phyloP scores from a whole-genome alignment of 64 coral and sea anemone genomes.

The Acropora tenuis region DNA sequence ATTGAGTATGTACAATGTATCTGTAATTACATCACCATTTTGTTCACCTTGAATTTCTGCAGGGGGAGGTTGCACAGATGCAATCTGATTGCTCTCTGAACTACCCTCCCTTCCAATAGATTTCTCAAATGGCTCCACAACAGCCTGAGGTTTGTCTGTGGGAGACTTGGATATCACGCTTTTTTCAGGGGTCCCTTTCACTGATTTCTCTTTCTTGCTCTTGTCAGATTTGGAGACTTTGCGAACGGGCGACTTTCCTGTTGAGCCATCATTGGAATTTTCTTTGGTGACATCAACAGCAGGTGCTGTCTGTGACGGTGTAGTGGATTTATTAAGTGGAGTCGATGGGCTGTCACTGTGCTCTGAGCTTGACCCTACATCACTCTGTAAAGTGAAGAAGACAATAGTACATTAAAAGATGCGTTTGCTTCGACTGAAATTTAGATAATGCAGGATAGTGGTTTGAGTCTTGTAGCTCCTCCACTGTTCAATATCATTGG shows the following conservation, averaged over 20 bases:
- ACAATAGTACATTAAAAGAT: not conserved
- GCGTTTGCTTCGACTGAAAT: too few relatives aligned
- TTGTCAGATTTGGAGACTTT: slow-evolving; percentile 7
- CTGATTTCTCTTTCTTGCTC: slow-evolving; percentile 17
- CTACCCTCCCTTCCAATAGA: not conserved
- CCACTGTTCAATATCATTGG: too few relatives aligned
- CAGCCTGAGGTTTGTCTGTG: slow-evolving; percentile 17
- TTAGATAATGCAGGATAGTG: too few relatives aligned
- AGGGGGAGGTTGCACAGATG: not conserved
- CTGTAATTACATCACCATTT: too few relatives aligned
- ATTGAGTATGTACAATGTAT: too few relatives aligned
- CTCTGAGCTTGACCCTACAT: slow-evolving; percentile 27
- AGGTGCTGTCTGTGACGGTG: slow-evolving; percentile 26
- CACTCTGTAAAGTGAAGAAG: not conserved
- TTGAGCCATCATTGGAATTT: not conserved
- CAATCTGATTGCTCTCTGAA: slow-evolving; percentile 3
- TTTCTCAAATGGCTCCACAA: slow-evolving; percentile 23
- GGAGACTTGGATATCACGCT: slow-evolving; percentile 18
- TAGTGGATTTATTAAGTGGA: slow-evolving; percentile 12
- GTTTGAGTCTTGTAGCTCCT: too few relatives aligned
- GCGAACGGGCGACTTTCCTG: slow-evolving; percentile 6
- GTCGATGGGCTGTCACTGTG: slow-evolving; percentile 26
- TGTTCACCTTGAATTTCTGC: not conserved
- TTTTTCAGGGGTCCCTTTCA: slow-evolving; percentile 33
- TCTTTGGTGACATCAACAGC: slow-evolving; percentile 23